phyloP scores from a whole-genome alignment of 2,888 invertebrate genomes.

The Oscheius sp. region DNA sequence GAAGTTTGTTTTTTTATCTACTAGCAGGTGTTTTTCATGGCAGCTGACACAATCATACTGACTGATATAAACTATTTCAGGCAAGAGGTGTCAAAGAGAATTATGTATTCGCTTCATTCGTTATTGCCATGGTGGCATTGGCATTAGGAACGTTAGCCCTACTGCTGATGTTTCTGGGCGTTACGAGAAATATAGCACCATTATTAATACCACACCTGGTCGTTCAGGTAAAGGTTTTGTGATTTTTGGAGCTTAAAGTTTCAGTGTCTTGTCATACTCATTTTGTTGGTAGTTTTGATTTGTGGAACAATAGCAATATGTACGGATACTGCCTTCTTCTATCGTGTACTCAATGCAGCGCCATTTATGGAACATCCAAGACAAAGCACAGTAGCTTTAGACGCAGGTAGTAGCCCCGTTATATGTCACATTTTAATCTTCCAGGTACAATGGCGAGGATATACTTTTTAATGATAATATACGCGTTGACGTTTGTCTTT shows the following conservation, averaged over 20 bases:
- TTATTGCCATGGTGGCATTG: constrained; percentile 53
- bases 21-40: neutral
- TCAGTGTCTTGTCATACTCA: constrained; percentile 60
- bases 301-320: constrained; percentile 61
- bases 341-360: constrained; percentile 66
- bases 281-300: constrained; percentile 60
- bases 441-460: constrained; percentile 58
- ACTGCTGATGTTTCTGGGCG: constrained; percentile 59
- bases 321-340: constrained; percentile 66
- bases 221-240: constrained; percentile 57
- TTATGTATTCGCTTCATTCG: constrained; percentile 55
- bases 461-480: constrained; percentile 59
- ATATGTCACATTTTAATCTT: too few relatives aligned
- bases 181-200: constrained; percentile 60
- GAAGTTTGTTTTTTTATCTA: constrained; percentile 35
- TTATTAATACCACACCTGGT: constrained; percentile 67
- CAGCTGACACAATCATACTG: neutral
- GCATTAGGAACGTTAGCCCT: constrained; percentile 56
- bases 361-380: constrained; percentile 66
- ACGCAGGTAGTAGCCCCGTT: constrained; percentile 50
- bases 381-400: constrained; percentile 63
- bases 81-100: constrained; percentile 54
- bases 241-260: constrained; percentile 13
- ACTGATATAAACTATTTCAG: constrained; percentile 31
- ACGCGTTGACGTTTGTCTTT: constrained; percentile 56